A percentile compares a stretch with the other conserved stretches of the same genome.
These are phyloP conservation scores for Chionis minor DNA, from an alignment of 2,113 vertebrate genomes.

Conservation along the genomic window DNA sequence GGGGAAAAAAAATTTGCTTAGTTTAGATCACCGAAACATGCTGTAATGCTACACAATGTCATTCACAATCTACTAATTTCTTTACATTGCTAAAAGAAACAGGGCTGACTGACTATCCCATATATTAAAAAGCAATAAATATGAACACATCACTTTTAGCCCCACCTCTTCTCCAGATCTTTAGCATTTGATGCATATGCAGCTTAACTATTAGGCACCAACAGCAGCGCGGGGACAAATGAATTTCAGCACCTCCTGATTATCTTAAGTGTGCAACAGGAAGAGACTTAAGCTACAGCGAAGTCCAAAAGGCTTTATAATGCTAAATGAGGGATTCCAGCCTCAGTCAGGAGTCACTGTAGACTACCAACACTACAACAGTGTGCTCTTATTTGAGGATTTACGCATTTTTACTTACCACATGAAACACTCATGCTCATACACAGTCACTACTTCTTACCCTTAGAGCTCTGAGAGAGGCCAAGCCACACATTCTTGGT, in stretches of 20 bases:
- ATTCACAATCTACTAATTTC: background rate
- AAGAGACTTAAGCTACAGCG: background rate
- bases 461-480: slow-evolving; percentile 61
- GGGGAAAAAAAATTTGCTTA: background rate
- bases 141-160: background rate
- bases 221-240: background rate
- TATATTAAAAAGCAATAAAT: background rate
- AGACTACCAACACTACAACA: background rate
- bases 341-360: background rate
- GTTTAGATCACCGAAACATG: background rate
- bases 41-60: background rate
- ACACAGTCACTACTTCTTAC: slow-evolving; percentile 66
- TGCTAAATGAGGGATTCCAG: background rate
- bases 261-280: background rate
- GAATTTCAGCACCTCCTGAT: background rate
- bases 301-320: background rate
- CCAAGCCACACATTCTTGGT: slow-evolving; percentile 89
- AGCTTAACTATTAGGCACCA: background rate
- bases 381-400: background rate
- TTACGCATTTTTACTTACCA: background rate
- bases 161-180: background rate
- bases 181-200: background rate
- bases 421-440: background rate
- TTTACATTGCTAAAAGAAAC: background rate
- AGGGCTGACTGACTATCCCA: background rate